These are phyloP conservation scores for Crypturellus undulatus DNA, from an alignment of 2,113 vertebrate genomes.

Conservation along the genomic window DNA sequence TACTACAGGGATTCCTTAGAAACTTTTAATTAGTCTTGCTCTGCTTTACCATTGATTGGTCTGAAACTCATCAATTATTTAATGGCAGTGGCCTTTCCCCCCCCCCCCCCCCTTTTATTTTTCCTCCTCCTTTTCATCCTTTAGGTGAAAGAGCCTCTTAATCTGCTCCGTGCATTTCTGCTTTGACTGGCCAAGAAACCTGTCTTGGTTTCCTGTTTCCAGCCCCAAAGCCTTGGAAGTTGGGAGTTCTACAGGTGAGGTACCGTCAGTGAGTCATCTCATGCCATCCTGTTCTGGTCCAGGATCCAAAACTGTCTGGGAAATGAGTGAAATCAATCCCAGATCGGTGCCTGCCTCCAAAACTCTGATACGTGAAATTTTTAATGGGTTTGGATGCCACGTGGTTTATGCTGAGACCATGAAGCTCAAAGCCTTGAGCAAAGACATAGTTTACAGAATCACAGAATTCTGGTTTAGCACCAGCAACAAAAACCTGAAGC, in stretches of 20 bases:
- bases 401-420: neutral
- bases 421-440: neutral
- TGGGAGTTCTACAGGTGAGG: neutral
- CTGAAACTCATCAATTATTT: constrained; percentile 92
- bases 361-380: neutral
- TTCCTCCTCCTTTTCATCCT: constrained; percentile 72
- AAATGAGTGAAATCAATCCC: neutral
- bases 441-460: too few species aligned
- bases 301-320: neutral
- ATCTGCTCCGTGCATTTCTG: constrained; percentile 60
- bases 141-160: constrained; percentile 57
- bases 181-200: neutral
- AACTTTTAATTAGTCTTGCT: constrained; percentile 98
- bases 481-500: neutral
- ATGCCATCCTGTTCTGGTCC: too few species aligned
- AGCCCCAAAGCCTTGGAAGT: neutral
- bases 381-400: neutral
- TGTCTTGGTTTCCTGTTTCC: neutral
- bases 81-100: too few species aligned
- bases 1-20: constrained; percentile 90
- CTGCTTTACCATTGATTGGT: constrained; percentile 88
- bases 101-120: too few species aligned
- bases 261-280: fast-evolving
- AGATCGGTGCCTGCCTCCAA: neutral
- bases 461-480: too few species aligned